Conservation (phyloP, 2,888 invertebrate species). For the Archaeoteleia sp. region DNA sequence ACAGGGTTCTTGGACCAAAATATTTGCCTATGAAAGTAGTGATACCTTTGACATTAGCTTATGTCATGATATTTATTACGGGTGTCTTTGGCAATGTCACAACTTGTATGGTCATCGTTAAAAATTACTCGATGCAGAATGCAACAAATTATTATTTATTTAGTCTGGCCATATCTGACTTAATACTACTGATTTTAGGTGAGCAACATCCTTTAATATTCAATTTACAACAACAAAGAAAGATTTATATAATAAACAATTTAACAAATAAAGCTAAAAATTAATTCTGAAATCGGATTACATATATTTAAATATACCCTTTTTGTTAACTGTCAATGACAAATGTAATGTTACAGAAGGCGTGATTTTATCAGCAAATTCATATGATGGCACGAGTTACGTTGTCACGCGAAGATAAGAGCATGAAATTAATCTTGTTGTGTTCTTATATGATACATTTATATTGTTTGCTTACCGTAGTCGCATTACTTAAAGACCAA, state of each 20-base stretch:
- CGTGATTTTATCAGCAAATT: conserved; percentile 3
- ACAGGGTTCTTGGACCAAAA: conserved; percentile 73
- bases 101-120: conserved; percentile 89
- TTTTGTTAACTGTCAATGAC: no score
- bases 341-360: background rate
- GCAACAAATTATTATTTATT: conserved; percentile 95
- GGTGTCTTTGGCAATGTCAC: conserved; percentile 89
- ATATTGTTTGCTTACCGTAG: conserved; percentile 27
- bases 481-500: conserved; percentile 21
- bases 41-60: conserved; percentile 80
- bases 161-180: conserved; percentile 90
- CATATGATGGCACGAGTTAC: conserved; percentile 11
- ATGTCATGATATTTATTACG: conserved; percentile 86
- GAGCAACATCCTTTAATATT: no score
- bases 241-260: no score
- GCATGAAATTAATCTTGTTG: conserved; percentile 62
- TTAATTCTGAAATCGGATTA: no score
- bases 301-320: background rate
- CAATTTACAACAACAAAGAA: no score
- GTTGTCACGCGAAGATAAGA: conserved; percentile 58
- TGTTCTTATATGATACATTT: conserved; percentile 51
- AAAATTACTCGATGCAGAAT: conserved; percentile 89
- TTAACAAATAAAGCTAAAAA: no score
- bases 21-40: conserved; percentile 70
- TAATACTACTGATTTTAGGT: conserved; percentile 88